Percentiles rank a stretch among this genome's conserved stretches.
phyloP scores from a whole-genome alignment of 2,113 vertebrate genomes.

The Clarias magur region DNA sequence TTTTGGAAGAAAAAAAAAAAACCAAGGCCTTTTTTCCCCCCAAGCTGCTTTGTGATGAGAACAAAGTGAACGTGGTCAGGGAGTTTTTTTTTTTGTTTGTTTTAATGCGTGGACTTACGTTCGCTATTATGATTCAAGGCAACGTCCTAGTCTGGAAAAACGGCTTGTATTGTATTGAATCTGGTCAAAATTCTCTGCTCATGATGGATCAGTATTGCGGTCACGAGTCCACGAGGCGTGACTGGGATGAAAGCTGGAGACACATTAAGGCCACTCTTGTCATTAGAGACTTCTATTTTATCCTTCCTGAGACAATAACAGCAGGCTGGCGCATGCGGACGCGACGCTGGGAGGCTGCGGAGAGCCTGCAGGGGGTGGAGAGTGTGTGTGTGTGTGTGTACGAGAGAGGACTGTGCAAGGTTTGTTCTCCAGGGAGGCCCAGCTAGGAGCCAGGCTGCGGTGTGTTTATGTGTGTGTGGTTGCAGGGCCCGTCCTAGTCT shows the following conservation, averaged over 20 bases:
- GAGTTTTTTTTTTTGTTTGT: background rate
- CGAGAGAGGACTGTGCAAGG: constrained; percentile 17
- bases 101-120: background rate
- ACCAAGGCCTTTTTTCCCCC: constrained; percentile 20
- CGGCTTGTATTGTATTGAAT: background rate
- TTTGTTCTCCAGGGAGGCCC: constrained; percentile 39
- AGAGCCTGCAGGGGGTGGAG: background rate
- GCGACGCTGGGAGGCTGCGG: constrained; percentile 2
- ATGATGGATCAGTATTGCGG: background rate
- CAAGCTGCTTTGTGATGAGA: constrained; percentile 53
- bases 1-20: constrained; percentile 50
- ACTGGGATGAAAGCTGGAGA: background rate
- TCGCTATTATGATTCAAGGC: background rate
- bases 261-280: background rate
- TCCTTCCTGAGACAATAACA: constrained; percentile 11
- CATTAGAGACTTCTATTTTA: constrained; percentile 10
- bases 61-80: constrained; percentile 8
- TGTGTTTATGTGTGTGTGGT: constrained; percentile 49
- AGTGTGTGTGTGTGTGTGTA: constrained; percentile 27
- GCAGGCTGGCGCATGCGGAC: constrained; percentile 12
- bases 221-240: background rate
- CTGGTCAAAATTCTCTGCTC: background rate
- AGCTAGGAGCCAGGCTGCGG: constrained; percentile 43
- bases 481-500: constrained; percentile 33
- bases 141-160: background rate